These are phyloP conservation scores for Diplosoma virens DNA, from an alignment of 23 tunicate species.

Conservation along the genomic window DNA sequence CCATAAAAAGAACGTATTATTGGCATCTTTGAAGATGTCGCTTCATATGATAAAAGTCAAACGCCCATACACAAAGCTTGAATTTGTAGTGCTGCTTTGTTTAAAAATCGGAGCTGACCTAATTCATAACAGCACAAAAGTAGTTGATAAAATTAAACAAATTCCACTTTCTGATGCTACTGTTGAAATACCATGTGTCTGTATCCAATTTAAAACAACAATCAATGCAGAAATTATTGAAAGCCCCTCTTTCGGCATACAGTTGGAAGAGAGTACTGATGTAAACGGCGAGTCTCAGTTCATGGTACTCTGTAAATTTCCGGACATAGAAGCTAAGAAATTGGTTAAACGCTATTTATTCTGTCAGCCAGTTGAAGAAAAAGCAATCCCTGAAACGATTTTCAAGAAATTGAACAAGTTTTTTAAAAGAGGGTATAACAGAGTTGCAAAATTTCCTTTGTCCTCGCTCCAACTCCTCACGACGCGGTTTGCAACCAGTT, in stretches of 20 bases:
- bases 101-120: too few species aligned
- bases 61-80: too few species aligned
- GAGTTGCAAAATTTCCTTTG: too few species aligned
- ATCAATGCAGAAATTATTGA: background rate
- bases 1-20: background rate
- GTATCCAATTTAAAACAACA: background rate
- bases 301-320: background rate
- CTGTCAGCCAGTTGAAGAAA: background rate
- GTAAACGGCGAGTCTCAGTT: background rate
- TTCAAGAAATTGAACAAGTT: too few species aligned
- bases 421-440: background rate
- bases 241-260: too few species aligned
- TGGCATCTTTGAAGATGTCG: background rate
- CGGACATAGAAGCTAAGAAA: background rate
- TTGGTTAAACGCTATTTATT: background rate
- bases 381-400: background rate
- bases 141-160: background rate
- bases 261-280: background rate
- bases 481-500: too few species aligned
- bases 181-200: background rate
- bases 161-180: background rate
- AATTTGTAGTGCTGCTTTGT: too few species aligned
- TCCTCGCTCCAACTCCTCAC: too few species aligned
- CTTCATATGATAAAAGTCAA: background rate
- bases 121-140: too few species aligned